Evolutionary conservation across 2,797 vertebrate genomes (phyloP).

Genomic region (Spinus pinus): DNA sequence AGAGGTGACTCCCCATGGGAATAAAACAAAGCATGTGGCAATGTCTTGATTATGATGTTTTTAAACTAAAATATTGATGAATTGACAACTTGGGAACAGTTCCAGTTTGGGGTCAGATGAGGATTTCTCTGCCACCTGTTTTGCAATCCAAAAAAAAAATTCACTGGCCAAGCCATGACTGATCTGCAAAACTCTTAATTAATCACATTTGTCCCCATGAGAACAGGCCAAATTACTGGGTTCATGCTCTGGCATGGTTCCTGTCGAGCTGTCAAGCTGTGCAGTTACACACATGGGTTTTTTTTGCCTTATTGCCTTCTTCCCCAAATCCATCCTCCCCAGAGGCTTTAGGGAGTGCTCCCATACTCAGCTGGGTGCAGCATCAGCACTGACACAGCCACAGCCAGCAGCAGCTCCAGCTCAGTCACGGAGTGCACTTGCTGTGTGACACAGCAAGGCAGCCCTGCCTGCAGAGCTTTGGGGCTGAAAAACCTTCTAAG

Average conservation of each 20-base stretch:
- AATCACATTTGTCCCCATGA: background rate
- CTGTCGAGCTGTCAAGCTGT: background rate
- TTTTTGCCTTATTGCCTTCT: background rate
- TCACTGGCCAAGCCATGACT: background rate
- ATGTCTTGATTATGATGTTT: background rate
- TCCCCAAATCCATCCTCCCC: background rate
- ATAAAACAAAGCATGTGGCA: background rate
- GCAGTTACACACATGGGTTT: background rate
- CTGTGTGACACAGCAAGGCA: background rate
- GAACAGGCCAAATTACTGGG: background rate
- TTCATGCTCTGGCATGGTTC: background rate
- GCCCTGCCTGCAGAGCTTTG: background rate
- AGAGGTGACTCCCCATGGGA: background rate
- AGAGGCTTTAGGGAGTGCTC: background rate
- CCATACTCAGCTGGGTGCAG: background rate
- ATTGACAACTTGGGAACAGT: background rate
- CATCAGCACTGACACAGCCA: background rate
- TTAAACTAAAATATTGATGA: background rate
- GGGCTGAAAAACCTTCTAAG: background rate
- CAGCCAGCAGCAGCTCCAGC: background rate
- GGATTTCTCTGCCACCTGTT: background rate
- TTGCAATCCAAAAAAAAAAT: background rate
- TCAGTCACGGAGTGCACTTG: fast-evolving
- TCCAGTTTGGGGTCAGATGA: background rate
- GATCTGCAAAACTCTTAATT: background rate